These are phyloP conservation scores for Onthophagus taurus DNA, from an alignment of 1,140 invertebrate species.

Conservation along the genomic window DNA sequence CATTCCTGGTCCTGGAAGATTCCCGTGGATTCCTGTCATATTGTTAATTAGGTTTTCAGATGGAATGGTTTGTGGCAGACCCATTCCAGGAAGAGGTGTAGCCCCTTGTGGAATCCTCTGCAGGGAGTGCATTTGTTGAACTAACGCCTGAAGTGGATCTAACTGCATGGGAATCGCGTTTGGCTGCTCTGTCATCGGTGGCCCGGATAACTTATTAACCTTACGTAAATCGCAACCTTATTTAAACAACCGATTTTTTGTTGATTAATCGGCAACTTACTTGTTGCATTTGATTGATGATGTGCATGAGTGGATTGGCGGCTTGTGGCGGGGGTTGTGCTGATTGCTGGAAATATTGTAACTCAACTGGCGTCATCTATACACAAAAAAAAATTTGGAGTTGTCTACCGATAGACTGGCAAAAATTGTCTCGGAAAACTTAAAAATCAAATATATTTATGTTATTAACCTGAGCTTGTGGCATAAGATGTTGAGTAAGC, in stretches of 20 bases:
- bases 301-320: constrained; percentile 45
- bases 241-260: neutral
- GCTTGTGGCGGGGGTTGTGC: constrained; percentile 22
- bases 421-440: neutral
- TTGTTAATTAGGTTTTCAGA: constrained; percentile 12
- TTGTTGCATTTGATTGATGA: constrained; percentile 49
- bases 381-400: constrained; percentile 1
- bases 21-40: constrained; percentile 4
- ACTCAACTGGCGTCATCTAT: constrained; percentile 25
- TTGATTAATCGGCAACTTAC: constrained; percentile 26
- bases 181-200: constrained; percentile 32
- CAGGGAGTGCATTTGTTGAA: constrained; percentile 42
- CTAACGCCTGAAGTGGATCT: constrained; percentile 45
- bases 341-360: constrained; percentile 29
- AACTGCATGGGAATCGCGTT: constrained; percentile 34
- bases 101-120: constrained; percentile 36
- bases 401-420: neutral
- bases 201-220: constrained; percentile 39
- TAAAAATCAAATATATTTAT: constrained; percentile 1
- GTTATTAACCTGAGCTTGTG: constrained; percentile 31
- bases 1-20: neutral
- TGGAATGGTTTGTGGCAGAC: constrained; percentile 12
- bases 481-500: constrained; percentile 32
- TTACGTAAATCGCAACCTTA: constrained; percentile 16
- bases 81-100: constrained; percentile 3